Conservation (phyloP, 2,888 invertebrate species). For the Zaprionus obscuricornis region DNA sequence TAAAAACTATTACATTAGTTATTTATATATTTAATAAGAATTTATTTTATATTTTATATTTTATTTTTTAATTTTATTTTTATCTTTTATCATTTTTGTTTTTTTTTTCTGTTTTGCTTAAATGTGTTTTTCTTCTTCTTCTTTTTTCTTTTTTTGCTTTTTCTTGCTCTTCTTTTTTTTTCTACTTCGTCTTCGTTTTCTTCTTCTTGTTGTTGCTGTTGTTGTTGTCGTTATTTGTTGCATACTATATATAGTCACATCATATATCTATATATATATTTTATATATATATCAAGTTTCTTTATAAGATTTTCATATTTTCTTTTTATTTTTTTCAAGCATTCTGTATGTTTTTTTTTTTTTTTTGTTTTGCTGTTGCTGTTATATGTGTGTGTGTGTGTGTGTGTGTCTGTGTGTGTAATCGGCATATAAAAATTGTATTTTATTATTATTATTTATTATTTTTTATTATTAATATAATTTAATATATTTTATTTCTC, state of each 20-base stretch:
- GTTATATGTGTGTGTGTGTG: slow-evolving; percentile 15
- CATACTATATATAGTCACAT: too few species aligned
- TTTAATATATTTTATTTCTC: not conserved
- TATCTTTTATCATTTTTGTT: slow-evolving; percentile 36
- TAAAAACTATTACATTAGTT: slow-evolving; percentile 76
- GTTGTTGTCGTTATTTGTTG: slow-evolving; percentile 7
- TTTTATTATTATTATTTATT: slow-evolving; percentile 8
- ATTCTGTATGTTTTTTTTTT: too few species aligned
- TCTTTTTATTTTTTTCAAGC: slow-evolving; percentile 7
- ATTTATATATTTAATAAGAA: slow-evolving; percentile 61
- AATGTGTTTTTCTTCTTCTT: not conserved
- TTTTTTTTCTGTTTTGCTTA: slow-evolving; percentile 13
- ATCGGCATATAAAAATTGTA: slow-evolving; percentile 23
- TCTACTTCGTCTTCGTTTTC: slow-evolving; percentile 18
- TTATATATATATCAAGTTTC: slow-evolving; percentile 4
- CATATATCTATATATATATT: slow-evolving; percentile 23
- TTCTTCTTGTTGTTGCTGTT: not conserved
- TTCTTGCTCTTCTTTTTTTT: slow-evolving; percentile 1
- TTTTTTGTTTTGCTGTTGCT: slow-evolving; percentile 29
- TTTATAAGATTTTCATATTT: slow-evolving; percentile 1
- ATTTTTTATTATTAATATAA: slow-evolving; percentile 12
- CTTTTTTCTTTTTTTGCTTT: too few species aligned
- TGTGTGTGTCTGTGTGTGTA: too few species aligned
- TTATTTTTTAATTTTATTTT: too few species aligned
- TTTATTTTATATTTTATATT: too few species aligned